Percentiles rank a stretch among this genome's conserved stretches.
Evolutionary conservation across 30 jellyfish, hydroid and myxozoan species (phyloP).

Genomic region (Aurelia aurita): DNA sequence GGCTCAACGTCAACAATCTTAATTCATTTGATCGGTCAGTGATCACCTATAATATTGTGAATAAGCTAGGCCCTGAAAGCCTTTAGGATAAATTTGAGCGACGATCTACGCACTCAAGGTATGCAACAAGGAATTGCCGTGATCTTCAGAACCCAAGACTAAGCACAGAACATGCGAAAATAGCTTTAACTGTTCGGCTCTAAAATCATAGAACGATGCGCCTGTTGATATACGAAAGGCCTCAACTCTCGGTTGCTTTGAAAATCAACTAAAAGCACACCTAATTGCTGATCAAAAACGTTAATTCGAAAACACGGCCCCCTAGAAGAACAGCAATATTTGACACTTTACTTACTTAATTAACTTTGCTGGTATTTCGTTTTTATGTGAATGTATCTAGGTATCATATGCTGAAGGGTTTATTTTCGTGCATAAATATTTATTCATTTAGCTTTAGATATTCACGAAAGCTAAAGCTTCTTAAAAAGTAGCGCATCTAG

Average conservation of each 20-base stretch:
- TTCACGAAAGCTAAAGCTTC: no score
- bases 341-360: not conserved
- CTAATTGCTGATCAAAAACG: slow-evolving; percentile 34
- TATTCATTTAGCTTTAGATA: no score
- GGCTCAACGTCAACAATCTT: not conserved
- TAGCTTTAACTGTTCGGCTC: slow-evolving; percentile 24
- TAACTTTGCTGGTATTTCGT: not conserved
- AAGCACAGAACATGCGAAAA: slow-evolving; percentile 3
- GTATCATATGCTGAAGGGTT: not conserved
- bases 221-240: slow-evolving; percentile 5
- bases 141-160: slow-evolving; percentile 9
- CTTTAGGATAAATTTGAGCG: slow-evolving; percentile 46
- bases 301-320: not conserved
- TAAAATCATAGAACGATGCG: slow-evolving; percentile 9
- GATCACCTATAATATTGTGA: not conserved
- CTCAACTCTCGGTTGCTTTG: slow-evolving; percentile 43
- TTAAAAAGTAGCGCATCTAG: no score
- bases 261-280: slow-evolving; percentile 6
- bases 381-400: not conserved
- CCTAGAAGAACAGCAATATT: slow-evolving; percentile 2
- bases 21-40: not conserved
- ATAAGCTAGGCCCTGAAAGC: slow-evolving; percentile 36
- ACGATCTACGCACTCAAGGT: slow-evolving; percentile 25
- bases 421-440: slow-evolving; percentile 6
- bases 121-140: slow-evolving; percentile 33